These are phyloP conservation scores for Crotalus viridis DNA, from an alignment of 2,113 vertebrate genomes.

Conservation along the genomic window DNA sequence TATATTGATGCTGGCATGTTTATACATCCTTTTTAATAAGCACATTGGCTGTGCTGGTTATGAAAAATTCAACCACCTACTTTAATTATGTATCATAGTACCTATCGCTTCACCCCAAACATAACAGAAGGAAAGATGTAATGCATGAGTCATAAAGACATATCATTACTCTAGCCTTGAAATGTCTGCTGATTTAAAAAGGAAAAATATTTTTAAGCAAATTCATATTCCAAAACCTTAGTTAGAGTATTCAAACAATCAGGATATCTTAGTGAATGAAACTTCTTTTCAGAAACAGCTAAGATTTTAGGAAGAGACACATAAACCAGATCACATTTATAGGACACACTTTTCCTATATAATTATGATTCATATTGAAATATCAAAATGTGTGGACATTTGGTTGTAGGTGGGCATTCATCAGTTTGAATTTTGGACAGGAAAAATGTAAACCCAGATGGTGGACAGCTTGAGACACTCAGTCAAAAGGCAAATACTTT, in stretches of 20 bases:
- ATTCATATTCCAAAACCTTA: neutral
- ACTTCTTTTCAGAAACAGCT: neutral
- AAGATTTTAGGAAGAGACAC: slow-evolving; percentile 32
- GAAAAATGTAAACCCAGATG: slow-evolving; percentile 67
- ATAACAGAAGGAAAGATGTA: slow-evolving; percentile 62
- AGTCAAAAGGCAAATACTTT: slow-evolving; percentile 62
- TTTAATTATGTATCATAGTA: slow-evolving; percentile 51
- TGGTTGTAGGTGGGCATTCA: slow-evolving; percentile 61
- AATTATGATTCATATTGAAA: slow-evolving; percentile 50
- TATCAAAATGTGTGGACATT: slow-evolving; percentile 63
- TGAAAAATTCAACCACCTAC: slow-evolving; percentile 65
- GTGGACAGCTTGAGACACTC: slow-evolving; percentile 62
- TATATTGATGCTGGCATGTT: slow-evolving; percentile 46
- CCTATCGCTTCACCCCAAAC: slow-evolving; percentile 28
- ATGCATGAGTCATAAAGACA: slow-evolving; percentile 65
- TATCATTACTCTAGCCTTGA: slow-evolving; percentile 12
- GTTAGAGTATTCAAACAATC: neutral
- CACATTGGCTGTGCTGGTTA: slow-evolving; percentile 52
- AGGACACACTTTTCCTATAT: slow-evolving; percentile 42
- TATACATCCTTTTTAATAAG: slow-evolving; percentile 55
- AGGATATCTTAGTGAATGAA: neutral
- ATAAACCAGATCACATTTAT: slow-evolving; percentile 31
- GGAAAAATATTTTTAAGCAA: neutral
- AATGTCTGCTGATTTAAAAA: neutral
- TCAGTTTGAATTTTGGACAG: slow-evolving; percentile 46